Percentiles rank a stretch among this genome's conserved stretches.
phyloP scores from a whole-genome alignment of 2,113 vertebrate species.

The Callaeas wilsoni region DNA sequence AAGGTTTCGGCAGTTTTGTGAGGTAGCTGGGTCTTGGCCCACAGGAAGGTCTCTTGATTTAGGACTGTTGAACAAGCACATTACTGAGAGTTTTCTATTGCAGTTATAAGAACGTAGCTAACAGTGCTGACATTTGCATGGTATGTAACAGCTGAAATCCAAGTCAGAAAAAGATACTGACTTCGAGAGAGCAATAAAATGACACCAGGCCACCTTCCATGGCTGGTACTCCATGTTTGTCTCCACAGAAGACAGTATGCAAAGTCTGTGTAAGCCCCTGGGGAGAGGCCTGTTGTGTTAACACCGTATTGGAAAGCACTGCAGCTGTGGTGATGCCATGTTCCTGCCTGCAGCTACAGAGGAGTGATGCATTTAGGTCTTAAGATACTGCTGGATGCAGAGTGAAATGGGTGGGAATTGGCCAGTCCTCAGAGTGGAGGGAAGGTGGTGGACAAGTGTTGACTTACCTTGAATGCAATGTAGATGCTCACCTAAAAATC shows the following conservation, averaged over 20 bases:
- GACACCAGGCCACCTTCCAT: not conserved
- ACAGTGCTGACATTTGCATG: not conserved
- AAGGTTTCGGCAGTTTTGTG: constrained; percentile 19
- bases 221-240: not conserved
- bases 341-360: not conserved
- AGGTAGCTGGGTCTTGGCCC: not conserved
- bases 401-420: not conserved
- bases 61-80: not conserved
- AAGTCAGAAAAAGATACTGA: not conserved
- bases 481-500: not conserved
- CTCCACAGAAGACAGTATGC: accelerated
- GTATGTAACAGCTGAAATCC: not conserved
- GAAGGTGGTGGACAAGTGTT: not conserved
- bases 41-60: not conserved
- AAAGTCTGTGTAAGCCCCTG: not conserved
- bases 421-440: not conserved
- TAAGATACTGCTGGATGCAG: not conserved
- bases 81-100: not conserved
- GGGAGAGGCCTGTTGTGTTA: not conserved
- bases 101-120: not conserved
- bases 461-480: accelerated
- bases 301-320: not conserved
- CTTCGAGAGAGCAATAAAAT: not conserved
- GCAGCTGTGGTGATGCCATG: accelerated
- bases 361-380: not conserved